Base-by-base conservation (phyloP, 2,113 vertebrate genomes). In the Desmodus rotundus region DNA sequence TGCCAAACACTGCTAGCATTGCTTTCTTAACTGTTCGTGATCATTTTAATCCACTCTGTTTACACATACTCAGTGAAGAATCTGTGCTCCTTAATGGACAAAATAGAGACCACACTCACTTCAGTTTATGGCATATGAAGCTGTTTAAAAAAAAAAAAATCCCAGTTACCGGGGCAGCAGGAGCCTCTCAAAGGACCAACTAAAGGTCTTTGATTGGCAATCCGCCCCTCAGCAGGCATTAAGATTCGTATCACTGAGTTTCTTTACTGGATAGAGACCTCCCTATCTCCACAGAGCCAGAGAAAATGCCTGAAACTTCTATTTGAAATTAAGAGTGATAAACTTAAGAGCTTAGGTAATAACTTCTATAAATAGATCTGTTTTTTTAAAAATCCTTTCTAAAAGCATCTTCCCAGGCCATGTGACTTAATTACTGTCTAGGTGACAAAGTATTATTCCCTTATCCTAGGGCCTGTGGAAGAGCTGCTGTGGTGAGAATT, bases 341-440 rank as follows among this genome's bases (percentile, higher is more conserved):
- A 89, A 93, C 89, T 36, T 72, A 95, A 91, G 58, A 94, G 82
- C 77, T 88, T 95, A 95, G 87, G 52, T 83, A 58, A 96, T 72
- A 96, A 94, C 22, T 94, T 94, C 93, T 89, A 97, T 87, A 93
- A 91, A 95, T 84, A 98, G 86, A 93, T 54, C 14, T 2, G 7
- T 73, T 56, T 56, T 22, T n/a, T 77, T 19, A 28, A 9, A 80
- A 63, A 41, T 43, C 38, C 38, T 93, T 94, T 96, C 63, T 91
- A 97, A 97, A 97, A 94, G n/a, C 91, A 90, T 31, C 72, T 72
- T 52, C 52, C 38, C 43, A 96, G 65, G 15, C 43, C 94, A 94
- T 91, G 41, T 90, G 73, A 91, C 4, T 89, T 87, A 89, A 70
- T 72, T 85, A 86, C n/a, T 73, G 26, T 96, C 87, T 93, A 87